Percentiles rank a stretch among this genome's conserved stretches.
Evolutionary conservation across 1,140 invertebrate species (phyloP).

Genomic region (Laupala kohalensis): DNA sequence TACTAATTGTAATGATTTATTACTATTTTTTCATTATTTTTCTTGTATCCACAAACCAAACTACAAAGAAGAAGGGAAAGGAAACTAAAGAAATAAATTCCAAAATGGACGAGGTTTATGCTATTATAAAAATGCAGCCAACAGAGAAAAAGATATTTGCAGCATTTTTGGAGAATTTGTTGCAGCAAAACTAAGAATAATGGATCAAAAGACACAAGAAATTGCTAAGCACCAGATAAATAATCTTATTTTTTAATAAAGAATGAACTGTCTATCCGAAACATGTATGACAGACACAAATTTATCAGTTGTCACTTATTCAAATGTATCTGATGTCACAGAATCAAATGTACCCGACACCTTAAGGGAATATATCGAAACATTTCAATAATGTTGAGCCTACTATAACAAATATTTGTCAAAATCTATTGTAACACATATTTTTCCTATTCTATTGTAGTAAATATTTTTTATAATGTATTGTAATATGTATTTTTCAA

Average conservation of each 20-base stretch:
- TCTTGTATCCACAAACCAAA: neutral
- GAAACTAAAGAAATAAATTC: neutral
- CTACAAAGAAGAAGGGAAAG: neutral
- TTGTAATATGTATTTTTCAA: too few species aligned
- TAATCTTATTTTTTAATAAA: too few species aligned
- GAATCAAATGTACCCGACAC: neutral
- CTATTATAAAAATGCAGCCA: neutral
- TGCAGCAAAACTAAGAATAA: neutral
- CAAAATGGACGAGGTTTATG: neutral
- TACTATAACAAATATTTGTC: neutral
- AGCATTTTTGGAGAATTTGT: neutral
- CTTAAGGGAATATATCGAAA: neutral
- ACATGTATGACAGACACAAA: too few species aligned
- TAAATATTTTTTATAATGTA: too few species aligned
- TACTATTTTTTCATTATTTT: neutral
- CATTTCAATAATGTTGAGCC: neutral
- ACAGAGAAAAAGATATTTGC: neutral
- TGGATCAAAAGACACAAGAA: neutral
- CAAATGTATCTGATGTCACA: too few species aligned
- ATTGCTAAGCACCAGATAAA: too few species aligned
- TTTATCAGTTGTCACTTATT: too few species aligned
- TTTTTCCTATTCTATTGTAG: neutral
- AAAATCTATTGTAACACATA: too few species aligned
- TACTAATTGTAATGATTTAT: neutral
- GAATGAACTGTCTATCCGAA: too few species aligned